Evolutionary conservation across 2,888 invertebrate genomes (phyloP).

Genomic region (Dasypolia templi): DNA sequence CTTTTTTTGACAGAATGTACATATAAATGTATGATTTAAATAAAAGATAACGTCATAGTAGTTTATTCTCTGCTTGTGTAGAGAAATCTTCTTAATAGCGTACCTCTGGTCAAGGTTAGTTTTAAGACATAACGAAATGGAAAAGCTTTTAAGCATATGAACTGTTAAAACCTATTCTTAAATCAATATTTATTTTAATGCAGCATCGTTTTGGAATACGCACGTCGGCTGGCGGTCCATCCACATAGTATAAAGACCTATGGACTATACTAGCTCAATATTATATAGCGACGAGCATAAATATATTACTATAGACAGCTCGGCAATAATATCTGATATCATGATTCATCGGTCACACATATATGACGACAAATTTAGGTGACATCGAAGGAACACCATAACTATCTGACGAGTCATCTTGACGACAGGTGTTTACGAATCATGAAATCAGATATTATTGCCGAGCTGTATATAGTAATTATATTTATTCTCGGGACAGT

Average conservation of each 20-base stretch:
- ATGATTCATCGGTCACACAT: neutral
- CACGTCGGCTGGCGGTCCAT: neutral
- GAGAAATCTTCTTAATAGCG: neutral
- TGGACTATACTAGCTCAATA: too few relatives aligned
- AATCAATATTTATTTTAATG: neutral
- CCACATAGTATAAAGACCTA: too few relatives aligned
- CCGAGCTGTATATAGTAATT: too few relatives aligned
- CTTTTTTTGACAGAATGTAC: too few relatives aligned
- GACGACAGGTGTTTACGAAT: neutral
- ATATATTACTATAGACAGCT: too few relatives aligned
- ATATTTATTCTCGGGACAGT: neutral
- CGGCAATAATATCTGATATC: neutral
- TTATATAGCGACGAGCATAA: too few relatives aligned
- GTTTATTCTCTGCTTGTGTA: neutral
- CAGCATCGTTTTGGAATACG: neutral
- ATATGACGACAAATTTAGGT: too few relatives aligned
- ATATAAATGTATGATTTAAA: neutral
- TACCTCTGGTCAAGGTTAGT: slow-evolving; percentile 8
- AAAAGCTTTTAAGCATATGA: too few relatives aligned
- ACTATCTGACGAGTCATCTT: neutral
- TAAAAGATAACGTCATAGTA: neutral
- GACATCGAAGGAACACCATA: neutral
- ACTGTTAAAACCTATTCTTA: neutral
- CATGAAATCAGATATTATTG: too few relatives aligned
- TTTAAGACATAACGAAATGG: neutral